phyloP scores from a whole-genome alignment of 2,888 invertebrate species.

The Acronicta alni region DNA sequence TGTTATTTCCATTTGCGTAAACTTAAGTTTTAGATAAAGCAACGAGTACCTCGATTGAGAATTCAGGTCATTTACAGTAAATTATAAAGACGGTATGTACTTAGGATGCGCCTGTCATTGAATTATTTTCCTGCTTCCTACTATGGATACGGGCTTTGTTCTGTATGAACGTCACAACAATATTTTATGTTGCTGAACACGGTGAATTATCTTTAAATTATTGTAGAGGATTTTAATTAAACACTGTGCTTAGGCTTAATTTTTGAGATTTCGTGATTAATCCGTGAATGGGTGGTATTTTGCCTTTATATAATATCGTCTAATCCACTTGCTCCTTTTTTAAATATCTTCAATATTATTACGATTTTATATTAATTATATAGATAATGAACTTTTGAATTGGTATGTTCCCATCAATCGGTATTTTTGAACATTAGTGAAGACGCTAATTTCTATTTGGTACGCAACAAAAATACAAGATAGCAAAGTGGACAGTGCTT shows the following conservation, averaged over 20 bases:
- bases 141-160: conserved; percentile 53
- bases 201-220: conserved; percentile 37
- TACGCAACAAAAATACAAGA: conserved; percentile 23
- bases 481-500: conserved; percentile 15
- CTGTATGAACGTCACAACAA: conserved; percentile 32
- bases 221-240: background rate
- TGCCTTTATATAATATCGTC: too few relatives aligned
- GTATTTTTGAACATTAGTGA: conserved; percentile 8
- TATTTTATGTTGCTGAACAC: conserved; percentile 38
- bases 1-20: too few relatives aligned
- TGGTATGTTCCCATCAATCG: too few relatives aligned
- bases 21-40: background rate
- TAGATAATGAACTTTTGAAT: background rate
- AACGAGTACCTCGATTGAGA: conserved; percentile 14
- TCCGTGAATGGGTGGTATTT: too few relatives aligned
- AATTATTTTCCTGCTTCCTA: conserved; percentile 61
- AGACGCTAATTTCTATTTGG: conserved; percentile 19
- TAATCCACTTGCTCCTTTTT: too few relatives aligned
- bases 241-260: too few relatives aligned
- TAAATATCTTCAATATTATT: too few relatives aligned
- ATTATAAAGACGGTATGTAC: conserved; percentile 33
- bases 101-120: conserved; percentile 55
- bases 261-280: too few relatives aligned
- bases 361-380: too few relatives aligned
- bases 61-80: conserved; percentile 45